phyloP scores from a whole-genome alignment of 2,888 invertebrate genomes.

The Conchocele bisecta region DNA sequence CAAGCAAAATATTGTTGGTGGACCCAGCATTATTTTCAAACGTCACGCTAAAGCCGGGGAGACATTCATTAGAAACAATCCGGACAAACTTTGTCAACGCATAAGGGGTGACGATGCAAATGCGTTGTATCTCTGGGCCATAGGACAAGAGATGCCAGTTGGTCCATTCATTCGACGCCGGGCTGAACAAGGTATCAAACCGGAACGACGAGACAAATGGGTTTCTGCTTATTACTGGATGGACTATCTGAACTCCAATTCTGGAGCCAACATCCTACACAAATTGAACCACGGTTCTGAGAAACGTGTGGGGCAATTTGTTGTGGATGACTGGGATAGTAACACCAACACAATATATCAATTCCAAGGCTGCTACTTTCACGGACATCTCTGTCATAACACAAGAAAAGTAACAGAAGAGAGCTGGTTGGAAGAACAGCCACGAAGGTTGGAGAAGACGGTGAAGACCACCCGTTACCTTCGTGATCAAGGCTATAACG shows the following conservation, averaged over 20 bases:
- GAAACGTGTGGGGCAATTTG: not conserved
- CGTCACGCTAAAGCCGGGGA: conserved; percentile 6
- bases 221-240: no score
- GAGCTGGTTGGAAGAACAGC: no score
- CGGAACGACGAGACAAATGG: no score
- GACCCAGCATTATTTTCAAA: not conserved
- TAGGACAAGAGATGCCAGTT: no score
- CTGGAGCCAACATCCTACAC: not conserved
- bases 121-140: not conserved
- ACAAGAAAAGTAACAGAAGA: no score
- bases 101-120: conserved; percentile 9
- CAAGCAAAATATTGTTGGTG: conserved; percentile 9
- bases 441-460: no score
- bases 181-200: no score
- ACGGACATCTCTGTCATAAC: not conserved
- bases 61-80: conserved; percentile 4
- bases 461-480: no score
- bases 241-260: no score
- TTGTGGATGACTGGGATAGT: not conserved
- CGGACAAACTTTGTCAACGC: not conserved
- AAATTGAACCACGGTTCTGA: not conserved
- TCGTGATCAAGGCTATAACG: not conserved
- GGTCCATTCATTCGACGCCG: no score
- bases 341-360: not conserved
- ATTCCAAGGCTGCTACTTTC: not conserved